Conservation (phyloP, 2,113 vertebrate genomes). For the Platysteira castanea region DNA sequence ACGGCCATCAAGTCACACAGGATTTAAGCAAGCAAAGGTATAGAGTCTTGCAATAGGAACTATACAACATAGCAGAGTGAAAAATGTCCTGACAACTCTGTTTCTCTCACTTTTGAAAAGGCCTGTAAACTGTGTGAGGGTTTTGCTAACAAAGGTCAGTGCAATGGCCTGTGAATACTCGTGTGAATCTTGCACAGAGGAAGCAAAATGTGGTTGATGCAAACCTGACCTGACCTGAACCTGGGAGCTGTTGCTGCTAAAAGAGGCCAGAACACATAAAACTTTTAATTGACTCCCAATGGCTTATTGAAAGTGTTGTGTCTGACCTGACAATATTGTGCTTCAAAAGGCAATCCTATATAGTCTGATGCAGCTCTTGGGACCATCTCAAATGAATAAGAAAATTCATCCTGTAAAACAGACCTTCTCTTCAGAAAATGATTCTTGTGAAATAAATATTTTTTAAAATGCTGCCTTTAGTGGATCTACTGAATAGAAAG, state of each 20-base stretch:
- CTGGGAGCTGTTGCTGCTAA: background rate
- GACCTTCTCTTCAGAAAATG: background rate
- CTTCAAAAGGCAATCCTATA: background rate
- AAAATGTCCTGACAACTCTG: background rate
- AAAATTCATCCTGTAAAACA: background rate
- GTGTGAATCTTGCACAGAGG: background rate
- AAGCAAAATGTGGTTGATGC: background rate
- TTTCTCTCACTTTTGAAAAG: background rate
- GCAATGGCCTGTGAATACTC: background rate
- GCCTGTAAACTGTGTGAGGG: background rate
- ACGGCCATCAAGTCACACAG: background rate
- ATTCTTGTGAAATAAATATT: background rate
- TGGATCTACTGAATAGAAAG: background rate
- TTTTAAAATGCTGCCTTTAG: background rate
- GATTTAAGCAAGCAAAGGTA: background rate
- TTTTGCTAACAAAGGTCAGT: background rate
- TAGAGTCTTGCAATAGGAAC: background rate
- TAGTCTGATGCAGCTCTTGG: background rate
- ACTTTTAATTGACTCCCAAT: constrained; percentile 23
- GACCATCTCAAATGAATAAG: background rate
- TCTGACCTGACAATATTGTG: background rate
- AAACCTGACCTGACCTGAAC: background rate
- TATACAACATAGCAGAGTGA: background rate
- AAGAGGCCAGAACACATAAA: background rate
- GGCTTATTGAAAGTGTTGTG: background rate